Evolutionary conservation across 2,113 vertebrate species (phyloP), one percentile per base, ranked within the genome.

Genomic region (Lepisosteus osseus): DNA sequence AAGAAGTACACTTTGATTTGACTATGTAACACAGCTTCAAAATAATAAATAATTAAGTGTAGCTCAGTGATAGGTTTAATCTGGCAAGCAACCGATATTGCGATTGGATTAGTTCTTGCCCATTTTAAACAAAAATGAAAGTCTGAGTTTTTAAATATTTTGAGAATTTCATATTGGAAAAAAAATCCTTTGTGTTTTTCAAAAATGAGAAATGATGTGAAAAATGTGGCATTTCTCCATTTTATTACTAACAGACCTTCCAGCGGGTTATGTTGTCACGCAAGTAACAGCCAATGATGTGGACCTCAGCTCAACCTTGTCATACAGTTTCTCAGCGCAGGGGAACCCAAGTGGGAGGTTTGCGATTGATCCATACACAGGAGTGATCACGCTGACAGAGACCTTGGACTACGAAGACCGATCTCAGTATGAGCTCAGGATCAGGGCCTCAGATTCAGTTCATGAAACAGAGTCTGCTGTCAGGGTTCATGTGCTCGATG

Each of bases 391-490:
- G 1, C 76, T 98, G 71, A 83, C 86, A 6, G 82, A 77, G 63
- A 77, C 85, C 2, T 72, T 99, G 81, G 94, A 99, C 90, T 94
- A 91, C 75, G 97, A 99, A 84, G 88, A 92, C 77, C 74, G 77
- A 78, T 12, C 80, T 2, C 80, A 90, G 15, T 84, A 94, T 78
- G 73, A 78, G 0, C 76, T 98, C 70, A 79, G 29, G 40, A 76
- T 98, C 40, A 68, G 74, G 7, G 88, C 94, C 17, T 97, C 94
- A 1, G 97, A 99, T 80, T 93, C 89, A 2, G 62, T 92, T 54
- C 91, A 98, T 84, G 85, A 86, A 74, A 90, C 90, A 67, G 89
- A 90, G 55, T 91, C 90, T 51, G 79, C 85, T 13, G 82, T 98
- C 57, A 47, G 45, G 3, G 73, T 99, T 78, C 77, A 72, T 61